A percentile compares a stretch with the other conserved stretches of the same genome.
Conservation (phyloP, 2,113 vertebrate species). For the Channa maculata region DNA sequence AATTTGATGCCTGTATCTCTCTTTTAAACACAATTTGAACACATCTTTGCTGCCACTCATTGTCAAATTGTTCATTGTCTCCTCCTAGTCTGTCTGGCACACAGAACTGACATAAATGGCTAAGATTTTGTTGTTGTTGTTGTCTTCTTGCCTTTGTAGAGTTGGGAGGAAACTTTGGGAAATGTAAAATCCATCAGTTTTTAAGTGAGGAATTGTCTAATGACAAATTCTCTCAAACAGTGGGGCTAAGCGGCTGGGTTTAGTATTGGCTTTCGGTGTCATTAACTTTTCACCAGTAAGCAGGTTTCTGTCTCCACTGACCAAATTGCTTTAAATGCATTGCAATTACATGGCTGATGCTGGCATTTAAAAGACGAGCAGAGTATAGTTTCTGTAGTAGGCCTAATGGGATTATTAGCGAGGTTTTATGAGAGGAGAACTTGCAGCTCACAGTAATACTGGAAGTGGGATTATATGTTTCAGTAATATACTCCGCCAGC, state of each 20-base stretch:
- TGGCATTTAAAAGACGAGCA: constrained; percentile 74
- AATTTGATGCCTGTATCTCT: constrained; percentile 44
- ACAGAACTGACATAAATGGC: no score
- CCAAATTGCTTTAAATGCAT: constrained; percentile 84
- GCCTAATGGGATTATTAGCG: constrained; percentile 82
- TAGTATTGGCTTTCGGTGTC: constrained; percentile 80
- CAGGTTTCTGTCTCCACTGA: constrained; percentile 82
- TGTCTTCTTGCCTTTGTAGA: no score
- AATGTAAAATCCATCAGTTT: constrained; percentile 35
- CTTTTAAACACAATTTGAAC: constrained; percentile 52
- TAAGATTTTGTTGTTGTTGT: no score
- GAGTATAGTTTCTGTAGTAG: constrained; percentile 76
- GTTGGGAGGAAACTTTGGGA: constrained; percentile 14
- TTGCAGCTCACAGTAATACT: constrained; percentile 47
- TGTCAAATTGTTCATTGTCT: background rate
- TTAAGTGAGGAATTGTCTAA: constrained; percentile 50
- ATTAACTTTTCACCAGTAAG: constrained; percentile 84
- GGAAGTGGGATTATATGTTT: constrained; percentile 65
- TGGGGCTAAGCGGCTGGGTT: constrained; percentile 65
- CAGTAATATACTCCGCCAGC: constrained; percentile 63
- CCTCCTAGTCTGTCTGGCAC: no score
- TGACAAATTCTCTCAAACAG: constrained; percentile 67
- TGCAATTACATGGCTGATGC: constrained; percentile 79
- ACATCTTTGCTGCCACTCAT: constrained; percentile 46
- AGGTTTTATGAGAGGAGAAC: constrained; percentile 62